phyloP scores from a whole-genome alignment of 2,113 vertebrate species.

The Ivindomyrus marchei region DNA sequence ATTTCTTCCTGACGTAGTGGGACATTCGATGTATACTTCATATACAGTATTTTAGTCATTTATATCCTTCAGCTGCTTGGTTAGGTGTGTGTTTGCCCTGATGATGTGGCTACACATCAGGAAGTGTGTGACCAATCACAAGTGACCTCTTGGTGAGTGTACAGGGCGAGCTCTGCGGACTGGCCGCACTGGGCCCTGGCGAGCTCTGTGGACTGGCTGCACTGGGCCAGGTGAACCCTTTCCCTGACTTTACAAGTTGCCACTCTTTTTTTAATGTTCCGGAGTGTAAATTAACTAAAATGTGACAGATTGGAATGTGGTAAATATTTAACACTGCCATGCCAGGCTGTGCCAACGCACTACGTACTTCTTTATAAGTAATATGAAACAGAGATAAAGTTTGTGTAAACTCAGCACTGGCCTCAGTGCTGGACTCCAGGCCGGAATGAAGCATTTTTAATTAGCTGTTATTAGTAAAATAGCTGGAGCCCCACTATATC shows the following conservation, averaged over 20 bases:
- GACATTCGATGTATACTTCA: background rate
- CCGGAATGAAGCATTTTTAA: background rate
- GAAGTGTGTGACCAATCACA: background rate
- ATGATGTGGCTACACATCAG: background rate
- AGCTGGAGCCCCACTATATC: background rate
- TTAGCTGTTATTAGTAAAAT: background rate
- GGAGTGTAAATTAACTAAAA: slow-evolving; percentile 4
- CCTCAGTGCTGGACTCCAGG: background rate
- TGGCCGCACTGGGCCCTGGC: background rate
- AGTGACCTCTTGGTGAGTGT: background rate
- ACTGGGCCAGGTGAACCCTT: background rate
- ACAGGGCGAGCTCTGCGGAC: background rate
- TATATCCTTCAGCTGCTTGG: background rate
- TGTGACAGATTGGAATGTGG: slow-evolving; percentile 32
- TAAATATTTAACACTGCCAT: slow-evolving; percentile 42
- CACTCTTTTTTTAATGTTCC: background rate
- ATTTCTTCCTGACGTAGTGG: background rate
- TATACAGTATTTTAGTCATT: background rate
- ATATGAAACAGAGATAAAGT: background rate
- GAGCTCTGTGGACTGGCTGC: background rate
- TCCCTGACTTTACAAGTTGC: background rate
- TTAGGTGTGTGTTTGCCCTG: background rate
- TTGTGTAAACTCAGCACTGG: background rate
- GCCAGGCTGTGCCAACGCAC: slow-evolving; percentile 21
- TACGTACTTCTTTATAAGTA: slow-evolving; percentile 3